phyloP scores from a whole-genome alignment of 2,113 vertebrate genomes.

The Oryzias curvinotus region DNA sequence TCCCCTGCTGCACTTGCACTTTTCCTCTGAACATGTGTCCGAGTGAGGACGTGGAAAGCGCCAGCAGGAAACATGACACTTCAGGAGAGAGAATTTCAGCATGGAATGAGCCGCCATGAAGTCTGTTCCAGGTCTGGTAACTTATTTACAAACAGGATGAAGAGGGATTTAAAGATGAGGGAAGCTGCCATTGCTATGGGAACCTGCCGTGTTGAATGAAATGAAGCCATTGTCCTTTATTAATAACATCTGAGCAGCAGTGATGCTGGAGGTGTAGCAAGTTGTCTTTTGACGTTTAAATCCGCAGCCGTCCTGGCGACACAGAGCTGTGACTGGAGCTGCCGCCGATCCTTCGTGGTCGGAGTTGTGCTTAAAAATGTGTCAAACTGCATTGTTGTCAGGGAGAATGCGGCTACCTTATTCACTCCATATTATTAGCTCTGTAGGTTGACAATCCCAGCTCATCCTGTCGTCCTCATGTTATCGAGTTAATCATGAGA shows the following conservation, averaged over 20 bases:
- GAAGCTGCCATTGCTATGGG: conserved; percentile 44
- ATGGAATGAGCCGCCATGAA: conserved; percentile 14
- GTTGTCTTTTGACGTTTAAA: conserved; percentile 14
- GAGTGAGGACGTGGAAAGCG: conserved; percentile 9
- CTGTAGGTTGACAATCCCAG: too few relatives aligned
- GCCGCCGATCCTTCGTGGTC: too few relatives aligned
- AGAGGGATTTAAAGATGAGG: conserved; percentile 24
- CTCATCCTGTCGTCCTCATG: too few relatives aligned
- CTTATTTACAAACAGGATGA: conserved; percentile 31
- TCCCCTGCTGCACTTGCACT: conserved; percentile 51
- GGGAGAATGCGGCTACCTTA: too few relatives aligned
- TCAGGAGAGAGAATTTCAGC: conserved; percentile 26
- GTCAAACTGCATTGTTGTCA: too few relatives aligned
- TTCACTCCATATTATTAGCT: too few relatives aligned
- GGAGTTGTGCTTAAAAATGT: too few relatives aligned
- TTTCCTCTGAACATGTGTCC: conserved; percentile 26
- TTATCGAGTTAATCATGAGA: too few relatives aligned
- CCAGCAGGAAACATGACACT: conserved; percentile 12
- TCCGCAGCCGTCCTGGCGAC: neutral
- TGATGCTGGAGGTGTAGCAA: conserved; percentile 3
- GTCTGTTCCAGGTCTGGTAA: conserved; percentile 14
- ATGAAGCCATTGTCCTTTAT: conserved; percentile 41
- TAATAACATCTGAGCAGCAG: conserved; percentile 36
- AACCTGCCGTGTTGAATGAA: conserved; percentile 46
- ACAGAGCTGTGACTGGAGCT: neutral